phyloP scores from a whole-genome alignment of 2,888 invertebrate species.

The Carabus problematicus region DNA sequence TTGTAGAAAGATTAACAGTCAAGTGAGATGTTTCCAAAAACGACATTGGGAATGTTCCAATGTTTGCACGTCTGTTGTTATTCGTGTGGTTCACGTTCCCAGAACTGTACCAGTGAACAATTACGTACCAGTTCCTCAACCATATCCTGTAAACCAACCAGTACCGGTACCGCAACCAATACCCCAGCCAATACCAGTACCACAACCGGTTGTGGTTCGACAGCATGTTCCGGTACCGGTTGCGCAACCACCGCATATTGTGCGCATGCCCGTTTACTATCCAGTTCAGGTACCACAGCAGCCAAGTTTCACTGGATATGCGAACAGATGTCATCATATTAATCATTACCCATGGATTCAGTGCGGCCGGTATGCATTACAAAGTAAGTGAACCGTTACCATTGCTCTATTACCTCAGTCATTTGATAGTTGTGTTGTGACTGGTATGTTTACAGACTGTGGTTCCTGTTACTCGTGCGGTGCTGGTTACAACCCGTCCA shows the following conservation, averaged over 20 bases:
- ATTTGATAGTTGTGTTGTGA: too few relatives aligned
- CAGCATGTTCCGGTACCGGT: neutral
- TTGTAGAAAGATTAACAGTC: slow-evolving; percentile 26
- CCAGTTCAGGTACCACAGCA: slow-evolving; percentile 2
- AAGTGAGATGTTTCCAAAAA: slow-evolving; percentile 35
- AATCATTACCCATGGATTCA: slow-evolving; percentile 41
- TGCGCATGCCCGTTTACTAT: neutral
- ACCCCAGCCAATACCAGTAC: neutral
- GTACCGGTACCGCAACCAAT: neutral
- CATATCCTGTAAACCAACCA: slow-evolving; percentile 23
- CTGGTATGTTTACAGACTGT: slow-evolving; percentile 40
- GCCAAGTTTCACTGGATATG: neutral
- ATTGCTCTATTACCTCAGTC: too few relatives aligned
- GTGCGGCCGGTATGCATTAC: slow-evolving; percentile 40
- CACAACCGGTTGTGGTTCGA: neutral
- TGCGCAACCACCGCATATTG: neutral
- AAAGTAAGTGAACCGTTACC: slow-evolving; percentile 43
- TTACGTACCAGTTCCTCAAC: neutral
- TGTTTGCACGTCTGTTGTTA: slow-evolving; percentile 42
- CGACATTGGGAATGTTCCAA: slow-evolving; percentile 43
- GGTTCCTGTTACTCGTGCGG: slow-evolving; percentile 44
- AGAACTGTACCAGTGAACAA: too few relatives aligned
- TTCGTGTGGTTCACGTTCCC: slow-evolving; percentile 37
- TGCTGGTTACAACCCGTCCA: slow-evolving; percentile 38
- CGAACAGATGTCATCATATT: slow-evolving; percentile 40